A percentile compares a stretch with the other conserved stretches of the same genome.
Conservation (phyloP, 2,888 invertebrate genomes). For the Alloscopus bannaensis region DNA sequence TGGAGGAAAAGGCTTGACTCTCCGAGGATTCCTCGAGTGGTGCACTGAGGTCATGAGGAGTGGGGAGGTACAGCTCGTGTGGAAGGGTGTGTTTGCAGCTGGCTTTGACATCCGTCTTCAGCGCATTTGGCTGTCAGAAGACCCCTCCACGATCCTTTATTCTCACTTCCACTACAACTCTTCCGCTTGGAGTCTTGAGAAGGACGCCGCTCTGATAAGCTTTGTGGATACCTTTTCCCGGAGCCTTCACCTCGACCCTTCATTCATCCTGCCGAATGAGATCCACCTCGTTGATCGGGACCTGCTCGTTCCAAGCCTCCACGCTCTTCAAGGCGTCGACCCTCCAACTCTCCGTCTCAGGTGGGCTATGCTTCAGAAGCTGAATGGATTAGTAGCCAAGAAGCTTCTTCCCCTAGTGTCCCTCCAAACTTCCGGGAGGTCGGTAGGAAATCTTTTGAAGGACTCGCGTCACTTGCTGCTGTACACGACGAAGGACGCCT, state of each 20-base stretch:
- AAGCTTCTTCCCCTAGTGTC: constrained; percentile 46
- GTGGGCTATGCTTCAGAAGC: constrained; percentile 48
- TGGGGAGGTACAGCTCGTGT: constrained; percentile 21
- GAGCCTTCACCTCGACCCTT: constrained; percentile 39
- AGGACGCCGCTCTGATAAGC: constrained; percentile 48
- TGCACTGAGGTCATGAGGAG: constrained; percentile 36
- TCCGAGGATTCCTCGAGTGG: constrained; percentile 47
- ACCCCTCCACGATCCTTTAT: constrained; percentile 20
- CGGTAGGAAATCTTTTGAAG: constrained; percentile 44
- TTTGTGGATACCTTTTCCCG: constrained; percentile 40
- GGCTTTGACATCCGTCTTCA: constrained; percentile 56
- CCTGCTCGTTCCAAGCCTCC: constrained; percentile 26
- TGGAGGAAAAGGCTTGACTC: constrained; percentile 7
- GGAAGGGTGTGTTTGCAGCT: constrained; percentile 48
- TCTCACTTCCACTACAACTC: constrained; percentile 21
- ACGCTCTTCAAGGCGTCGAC: constrained; percentile 23
- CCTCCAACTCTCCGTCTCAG: no score
- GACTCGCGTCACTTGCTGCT: constrained; percentile 40
- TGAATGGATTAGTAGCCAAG: constrained; percentile 36
- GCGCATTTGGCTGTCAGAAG: constrained; percentile 26
- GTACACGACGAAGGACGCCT: constrained; percentile 49
- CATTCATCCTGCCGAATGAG: constrained; percentile 40
- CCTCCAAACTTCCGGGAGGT: constrained; percentile 21
- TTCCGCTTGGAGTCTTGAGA: constrained; percentile 39
- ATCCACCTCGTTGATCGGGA: constrained; percentile 39